Percentiles rank a stretch among this genome's conserved stretches.
Conservation (phyloP, 2,113 vertebrate genomes). For the Notiomystis cincta region DNA sequence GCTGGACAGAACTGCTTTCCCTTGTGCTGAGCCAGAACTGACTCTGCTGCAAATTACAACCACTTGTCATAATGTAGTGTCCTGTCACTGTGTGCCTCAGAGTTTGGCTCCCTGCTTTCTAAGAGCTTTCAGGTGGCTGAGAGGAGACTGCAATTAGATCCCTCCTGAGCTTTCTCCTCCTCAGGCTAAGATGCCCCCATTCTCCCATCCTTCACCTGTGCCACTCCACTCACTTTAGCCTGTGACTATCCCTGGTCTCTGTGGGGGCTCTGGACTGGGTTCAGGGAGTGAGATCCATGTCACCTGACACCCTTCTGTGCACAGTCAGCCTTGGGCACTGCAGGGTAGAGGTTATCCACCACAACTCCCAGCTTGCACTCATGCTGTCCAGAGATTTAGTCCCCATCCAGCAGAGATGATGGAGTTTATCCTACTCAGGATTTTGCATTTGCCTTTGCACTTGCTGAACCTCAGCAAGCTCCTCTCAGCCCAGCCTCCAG, state of each 20-base stretch:
- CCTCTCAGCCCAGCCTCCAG: not conserved
- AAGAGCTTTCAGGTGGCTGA: not conserved
- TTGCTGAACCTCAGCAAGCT: not conserved
- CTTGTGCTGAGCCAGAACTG: not conserved
- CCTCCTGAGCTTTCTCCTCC: not conserved
- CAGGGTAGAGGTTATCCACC: not conserved
- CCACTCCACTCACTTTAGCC: accelerated
- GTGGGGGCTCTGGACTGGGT: not conserved
- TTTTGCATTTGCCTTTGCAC: not conserved
- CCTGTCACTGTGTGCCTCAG: not conserved
- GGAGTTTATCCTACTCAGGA: not conserved
- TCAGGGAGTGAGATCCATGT: not conserved
- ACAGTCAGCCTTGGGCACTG: not conserved
- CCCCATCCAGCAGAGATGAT: not conserved
- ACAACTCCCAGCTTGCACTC: not conserved
- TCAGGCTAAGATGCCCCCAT: not conserved
- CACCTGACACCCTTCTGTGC: not conserved
- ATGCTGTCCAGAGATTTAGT: not conserved
- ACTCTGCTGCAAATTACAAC: not conserved
- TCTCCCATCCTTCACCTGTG: accelerated
- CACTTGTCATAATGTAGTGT: not conserved
- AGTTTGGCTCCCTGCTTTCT: not conserved
- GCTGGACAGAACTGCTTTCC: not conserved
- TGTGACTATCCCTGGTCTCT: not conserved
- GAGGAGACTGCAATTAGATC: not conserved